Conservation (phyloP, 2,797 vertebrate genomes). For the Tenualosa thibaudeaui region DNA sequence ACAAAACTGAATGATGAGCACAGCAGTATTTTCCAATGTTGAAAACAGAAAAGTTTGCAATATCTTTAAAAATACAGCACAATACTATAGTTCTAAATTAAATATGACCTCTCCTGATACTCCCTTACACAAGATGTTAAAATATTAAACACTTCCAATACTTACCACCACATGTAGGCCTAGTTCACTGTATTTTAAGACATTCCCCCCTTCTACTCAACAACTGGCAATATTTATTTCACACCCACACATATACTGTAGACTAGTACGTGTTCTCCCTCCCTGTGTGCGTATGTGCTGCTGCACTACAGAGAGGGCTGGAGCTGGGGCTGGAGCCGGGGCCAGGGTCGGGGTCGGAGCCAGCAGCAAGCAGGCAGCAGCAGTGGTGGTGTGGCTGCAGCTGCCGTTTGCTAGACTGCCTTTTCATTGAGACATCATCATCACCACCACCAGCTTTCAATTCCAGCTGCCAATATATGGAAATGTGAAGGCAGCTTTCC, state of each 20-base stretch:
- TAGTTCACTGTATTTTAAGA: background rate
- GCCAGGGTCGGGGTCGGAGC: background rate
- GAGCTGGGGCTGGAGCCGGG: background rate
- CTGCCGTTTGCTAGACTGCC: background rate
- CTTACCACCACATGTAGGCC: too few species aligned
- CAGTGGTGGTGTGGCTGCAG: background rate
- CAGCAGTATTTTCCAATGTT: too few species aligned
- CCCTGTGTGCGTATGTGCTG: background rate
- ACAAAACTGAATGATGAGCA: too few species aligned
- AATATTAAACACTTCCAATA: too few species aligned
- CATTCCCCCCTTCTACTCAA: background rate
- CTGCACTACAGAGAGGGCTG: background rate
- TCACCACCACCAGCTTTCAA: background rate
- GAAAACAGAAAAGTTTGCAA: too few species aligned
- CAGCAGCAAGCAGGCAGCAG: background rate
- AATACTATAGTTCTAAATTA: too few species aligned
- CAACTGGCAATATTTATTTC: background rate
- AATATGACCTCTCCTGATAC: too few species aligned
- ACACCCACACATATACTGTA: too few species aligned
- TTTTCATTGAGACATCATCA: conserved; percentile 18
- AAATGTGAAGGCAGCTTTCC: background rate
- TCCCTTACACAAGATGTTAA: too few species aligned
- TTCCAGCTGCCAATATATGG: conserved; percentile 22
- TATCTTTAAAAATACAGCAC: too few species aligned
- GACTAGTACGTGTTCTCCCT: background rate